Conservation (phyloP, 2,797 vertebrate genomes). For the Tragopan temminckii region DNA sequence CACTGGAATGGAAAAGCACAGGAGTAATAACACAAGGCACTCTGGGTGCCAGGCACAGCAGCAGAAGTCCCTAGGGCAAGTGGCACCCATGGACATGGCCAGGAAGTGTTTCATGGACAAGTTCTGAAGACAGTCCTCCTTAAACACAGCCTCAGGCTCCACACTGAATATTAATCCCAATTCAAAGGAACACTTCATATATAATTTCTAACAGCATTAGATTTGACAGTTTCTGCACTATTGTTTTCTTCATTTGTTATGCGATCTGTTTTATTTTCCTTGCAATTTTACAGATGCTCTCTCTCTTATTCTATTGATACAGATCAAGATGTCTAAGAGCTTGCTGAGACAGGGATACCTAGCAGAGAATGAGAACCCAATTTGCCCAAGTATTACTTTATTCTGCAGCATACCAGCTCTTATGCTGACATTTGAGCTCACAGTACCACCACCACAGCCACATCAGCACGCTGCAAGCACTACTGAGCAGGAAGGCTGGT, state of each 20-base stretch:
- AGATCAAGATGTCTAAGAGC: not conserved
- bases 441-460: not conserved
- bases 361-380: not conserved
- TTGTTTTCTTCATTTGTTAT: not conserved
- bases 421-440: not conserved
- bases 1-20: not conserved
- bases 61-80: not conserved
- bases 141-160: not conserved
- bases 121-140: not conserved
- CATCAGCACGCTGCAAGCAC: fast-evolving
- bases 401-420: not conserved
- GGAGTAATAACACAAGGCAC: fast-evolving
- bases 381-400: not conserved
- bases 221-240: not conserved
- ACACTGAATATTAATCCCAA: not conserved
- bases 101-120: fast-evolving
- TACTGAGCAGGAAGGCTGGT: not conserved
- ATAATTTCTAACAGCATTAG: not conserved
- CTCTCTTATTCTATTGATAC: not conserved
- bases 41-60: not conserved
- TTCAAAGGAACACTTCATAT: not conserved
- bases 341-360: not conserved
- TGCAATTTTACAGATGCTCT: not conserved
- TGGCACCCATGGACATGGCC: not conserved
- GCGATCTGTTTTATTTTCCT: not conserved